Evolutionary conservation across 2,113 vertebrate genomes (phyloP).

Genomic region (Mus spicilegus): DNA sequence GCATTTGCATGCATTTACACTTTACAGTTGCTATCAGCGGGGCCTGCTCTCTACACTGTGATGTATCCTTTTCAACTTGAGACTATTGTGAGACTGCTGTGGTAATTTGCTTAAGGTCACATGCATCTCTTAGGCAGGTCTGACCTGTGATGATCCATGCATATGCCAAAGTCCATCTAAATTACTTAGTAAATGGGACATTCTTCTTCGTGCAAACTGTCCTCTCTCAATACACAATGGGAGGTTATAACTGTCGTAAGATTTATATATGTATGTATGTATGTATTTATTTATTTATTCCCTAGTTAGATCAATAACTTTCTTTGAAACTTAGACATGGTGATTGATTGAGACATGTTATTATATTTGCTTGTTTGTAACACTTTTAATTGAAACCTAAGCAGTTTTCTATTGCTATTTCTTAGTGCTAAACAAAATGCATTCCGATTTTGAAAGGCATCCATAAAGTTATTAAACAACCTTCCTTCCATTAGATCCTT

Average conservation of each 20-base stretch:
- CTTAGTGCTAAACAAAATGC: slow-evolving; percentile 71
- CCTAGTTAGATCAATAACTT: slow-evolving; percentile 61
- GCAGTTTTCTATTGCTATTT: slow-evolving; percentile 58
- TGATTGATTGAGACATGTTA: slow-evolving; percentile 71
- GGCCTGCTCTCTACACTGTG: slow-evolving; percentile 74
- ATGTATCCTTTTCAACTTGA: slow-evolving; percentile 62
- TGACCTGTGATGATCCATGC: slow-evolving; percentile 79
- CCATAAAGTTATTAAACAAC: slow-evolving; percentile 60
- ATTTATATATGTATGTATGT: slow-evolving; percentile 50
- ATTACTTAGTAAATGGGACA: slow-evolving; percentile 38
- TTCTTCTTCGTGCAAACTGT: slow-evolving; percentile 70
- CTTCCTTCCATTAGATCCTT: slow-evolving; percentile 44
- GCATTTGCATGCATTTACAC: slow-evolving; percentile 93
- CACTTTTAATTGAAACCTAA: slow-evolving; percentile 66
- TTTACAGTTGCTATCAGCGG: slow-evolving; percentile 87
- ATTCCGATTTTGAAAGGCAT: slow-evolving; percentile 69
- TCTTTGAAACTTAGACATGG: slow-evolving; percentile 59
- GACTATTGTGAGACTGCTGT: slow-evolving; percentile 57
- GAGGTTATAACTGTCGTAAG: slow-evolving; percentile 67
- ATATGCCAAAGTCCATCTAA: slow-evolving; percentile 77
- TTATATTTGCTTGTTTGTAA: slow-evolving; percentile 2
- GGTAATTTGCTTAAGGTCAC: slow-evolving; percentile 63
- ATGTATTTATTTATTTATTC: slow-evolving; percentile 66
- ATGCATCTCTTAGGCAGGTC: slow-evolving; percentile 69
- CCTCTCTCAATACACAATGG: slow-evolving; percentile 62